Conservation (phyloP, 2,888 invertebrate species). For the Lypha dubia region DNA sequence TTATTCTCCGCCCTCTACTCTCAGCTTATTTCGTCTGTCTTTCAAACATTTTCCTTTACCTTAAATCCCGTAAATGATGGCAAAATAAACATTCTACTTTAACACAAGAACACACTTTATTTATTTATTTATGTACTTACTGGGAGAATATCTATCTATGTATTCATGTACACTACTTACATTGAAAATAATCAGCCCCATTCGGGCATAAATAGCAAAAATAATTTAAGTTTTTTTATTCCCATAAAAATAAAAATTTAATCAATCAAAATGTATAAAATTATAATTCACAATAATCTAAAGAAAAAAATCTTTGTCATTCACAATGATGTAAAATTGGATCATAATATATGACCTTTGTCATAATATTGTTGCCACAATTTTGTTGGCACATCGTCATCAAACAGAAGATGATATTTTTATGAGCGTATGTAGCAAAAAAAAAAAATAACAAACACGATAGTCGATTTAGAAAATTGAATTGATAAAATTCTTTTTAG, state of each 20-base stretch:
- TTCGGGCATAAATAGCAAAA: background rate
- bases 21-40: background rate
- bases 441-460: no score
- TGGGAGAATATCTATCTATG: slow-evolving; percentile 13
- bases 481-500: no score
- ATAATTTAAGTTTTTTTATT: background rate
- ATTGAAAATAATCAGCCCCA: slow-evolving; percentile 35
- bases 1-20: slow-evolving; percentile 25
- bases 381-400: no score
- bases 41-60: background rate
- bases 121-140: slow-evolving; percentile 37
- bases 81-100: slow-evolving; percentile 52
- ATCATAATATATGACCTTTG: no score
- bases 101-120: slow-evolving; percentile 28
- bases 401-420: no score
- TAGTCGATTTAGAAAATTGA: no score
- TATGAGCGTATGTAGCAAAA: no score
- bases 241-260: background rate
- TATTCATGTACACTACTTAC: background rate
- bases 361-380: no score
- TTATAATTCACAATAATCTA: background rate
- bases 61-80: slow-evolving; percentile 26
- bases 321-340: no score
- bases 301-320: background rate
- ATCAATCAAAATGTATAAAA: no score